Evolutionary conservation across 2,888 invertebrate genomes (phyloP).

Genomic region (Amphiduros pacificus): DNA sequence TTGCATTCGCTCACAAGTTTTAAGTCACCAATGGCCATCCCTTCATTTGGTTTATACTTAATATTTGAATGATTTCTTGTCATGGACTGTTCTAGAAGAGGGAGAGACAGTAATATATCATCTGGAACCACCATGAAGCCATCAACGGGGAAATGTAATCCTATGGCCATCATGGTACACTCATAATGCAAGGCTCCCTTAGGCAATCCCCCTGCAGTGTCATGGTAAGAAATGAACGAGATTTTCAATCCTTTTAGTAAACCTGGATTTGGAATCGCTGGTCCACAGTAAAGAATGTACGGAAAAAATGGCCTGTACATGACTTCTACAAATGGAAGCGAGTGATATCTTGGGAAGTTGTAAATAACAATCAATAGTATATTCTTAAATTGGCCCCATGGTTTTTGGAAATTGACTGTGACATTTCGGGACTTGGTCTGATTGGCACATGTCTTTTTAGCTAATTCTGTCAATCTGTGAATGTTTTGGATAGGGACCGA

Average conservation of each 20-base stretch:
- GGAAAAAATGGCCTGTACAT: conserved; percentile 32
- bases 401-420: conserved; percentile 16
- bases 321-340: conserved; percentile 30
- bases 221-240: conserved; percentile 24
- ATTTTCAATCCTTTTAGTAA: conserved; percentile 16
- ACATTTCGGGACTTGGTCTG: neutral
- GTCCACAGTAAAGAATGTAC: conserved; percentile 32
- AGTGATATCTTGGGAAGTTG: conserved; percentile 28
- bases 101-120: conserved; percentile 25
- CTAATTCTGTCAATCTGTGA: neutral
- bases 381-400: conserved; percentile 21
- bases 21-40: conserved; percentile 27
- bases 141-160: conserved; percentile 18
- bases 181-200: conserved; percentile 30
- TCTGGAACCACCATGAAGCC: conserved; percentile 30
- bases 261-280: conserved; percentile 7
- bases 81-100: conserved; percentile 22
- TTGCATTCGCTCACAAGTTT: conserved; percentile 24
- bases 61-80: no score
- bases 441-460: neutral
- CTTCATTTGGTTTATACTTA: no score
- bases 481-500: neutral
- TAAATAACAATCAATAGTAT: conserved; percentile 29
- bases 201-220: conserved; percentile 17
- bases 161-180: conserved; percentile 24